Percentiles rank a stretch among this genome's conserved stretches.
phyloP scores from a whole-genome alignment of 2,113 vertebrate genomes.

The Rhynchomys soricoides region DNA sequence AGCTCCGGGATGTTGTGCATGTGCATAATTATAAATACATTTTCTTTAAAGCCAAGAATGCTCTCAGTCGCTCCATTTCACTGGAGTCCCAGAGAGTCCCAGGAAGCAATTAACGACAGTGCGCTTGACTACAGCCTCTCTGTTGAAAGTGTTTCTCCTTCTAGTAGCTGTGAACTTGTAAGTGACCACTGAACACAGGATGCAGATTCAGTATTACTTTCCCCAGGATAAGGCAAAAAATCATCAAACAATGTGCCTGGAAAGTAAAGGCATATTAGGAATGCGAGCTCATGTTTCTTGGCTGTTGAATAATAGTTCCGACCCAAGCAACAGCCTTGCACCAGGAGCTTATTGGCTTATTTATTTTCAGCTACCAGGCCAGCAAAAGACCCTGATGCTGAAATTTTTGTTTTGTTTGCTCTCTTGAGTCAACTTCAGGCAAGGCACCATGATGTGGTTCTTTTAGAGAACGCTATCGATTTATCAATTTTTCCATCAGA shows the following conservation, averaged over 20 bases:
- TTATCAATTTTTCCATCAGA: slow-evolving; percentile 68
- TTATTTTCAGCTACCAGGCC: slow-evolving; percentile 73
- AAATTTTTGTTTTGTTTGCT: slow-evolving; percentile 68
- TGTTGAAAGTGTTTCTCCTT: not conserved
- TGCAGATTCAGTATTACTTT: not conserved
- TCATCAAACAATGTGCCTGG: slow-evolving; percentile 29
- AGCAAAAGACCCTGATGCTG: slow-evolving; percentile 65
- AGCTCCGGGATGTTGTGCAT: not conserved
- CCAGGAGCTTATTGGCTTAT: slow-evolving; percentile 42
- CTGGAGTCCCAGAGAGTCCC: not conserved
- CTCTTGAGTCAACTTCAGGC: slow-evolving; percentile 53
- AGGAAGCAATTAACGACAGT: not conserved
- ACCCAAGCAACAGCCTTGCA: not conserved
- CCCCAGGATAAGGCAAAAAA: slow-evolving; percentile 33
- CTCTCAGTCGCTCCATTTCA: not conserved
- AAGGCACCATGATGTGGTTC: not conserved
- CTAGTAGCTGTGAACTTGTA: slow-evolving; percentile 5
- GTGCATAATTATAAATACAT: not conserved
- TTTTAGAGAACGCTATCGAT: slow-evolving; percentile 56
- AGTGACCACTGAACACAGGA: slow-evolving; percentile 31
- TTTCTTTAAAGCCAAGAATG: not conserved
- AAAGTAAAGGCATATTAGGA: slow-evolving; percentile 59
- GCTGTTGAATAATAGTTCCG: not conserved
- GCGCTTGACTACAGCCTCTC: not conserved
- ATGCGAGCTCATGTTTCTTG: slow-evolving; percentile 27